A percentile compares a stretch with the other conserved stretches of the same genome.
Evolutionary conservation across 2,797 vertebrate species (phyloP).

Genomic region (Alcedo atthis): DNA sequence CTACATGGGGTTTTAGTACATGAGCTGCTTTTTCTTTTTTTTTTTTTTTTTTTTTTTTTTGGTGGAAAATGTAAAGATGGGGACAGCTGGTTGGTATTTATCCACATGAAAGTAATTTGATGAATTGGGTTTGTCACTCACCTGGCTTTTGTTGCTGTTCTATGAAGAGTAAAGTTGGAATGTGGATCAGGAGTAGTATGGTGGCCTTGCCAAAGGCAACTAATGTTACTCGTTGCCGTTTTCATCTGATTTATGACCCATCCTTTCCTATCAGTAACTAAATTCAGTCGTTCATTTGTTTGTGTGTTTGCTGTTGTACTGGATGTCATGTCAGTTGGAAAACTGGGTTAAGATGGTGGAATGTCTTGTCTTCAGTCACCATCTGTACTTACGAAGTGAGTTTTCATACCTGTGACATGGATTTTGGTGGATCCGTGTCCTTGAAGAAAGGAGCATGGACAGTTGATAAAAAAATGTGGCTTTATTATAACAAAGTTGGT

Average conservation of each 20-base stretch:
- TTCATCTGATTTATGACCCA: not conserved
- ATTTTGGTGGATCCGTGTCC: not conserved
- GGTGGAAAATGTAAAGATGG: not conserved
- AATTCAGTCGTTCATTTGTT: not conserved
- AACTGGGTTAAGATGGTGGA: constrained; percentile 8
- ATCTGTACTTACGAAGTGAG: not conserved
- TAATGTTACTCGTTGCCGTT: not conserved
- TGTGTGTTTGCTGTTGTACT: not conserved
- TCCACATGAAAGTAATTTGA: not conserved
- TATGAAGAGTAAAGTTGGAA: not conserved
- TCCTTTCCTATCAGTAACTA: not conserved
- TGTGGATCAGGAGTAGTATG: not conserved
- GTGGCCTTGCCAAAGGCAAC: not conserved
- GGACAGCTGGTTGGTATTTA: not conserved
- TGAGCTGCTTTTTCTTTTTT: not conserved
- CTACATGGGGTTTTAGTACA: not conserved
- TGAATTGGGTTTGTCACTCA: not conserved
- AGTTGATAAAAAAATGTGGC: not conserved
- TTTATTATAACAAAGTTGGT: not conserved
- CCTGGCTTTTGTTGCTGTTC: not conserved
- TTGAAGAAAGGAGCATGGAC: not conserved
- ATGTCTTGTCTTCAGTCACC: not conserved
- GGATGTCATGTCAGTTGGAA: not conserved
- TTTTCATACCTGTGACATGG: not conserved
- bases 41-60: not conserved